Base-by-base conservation (phyloP, 2,888 invertebrate species). In the Dynastes maya region DNA sequence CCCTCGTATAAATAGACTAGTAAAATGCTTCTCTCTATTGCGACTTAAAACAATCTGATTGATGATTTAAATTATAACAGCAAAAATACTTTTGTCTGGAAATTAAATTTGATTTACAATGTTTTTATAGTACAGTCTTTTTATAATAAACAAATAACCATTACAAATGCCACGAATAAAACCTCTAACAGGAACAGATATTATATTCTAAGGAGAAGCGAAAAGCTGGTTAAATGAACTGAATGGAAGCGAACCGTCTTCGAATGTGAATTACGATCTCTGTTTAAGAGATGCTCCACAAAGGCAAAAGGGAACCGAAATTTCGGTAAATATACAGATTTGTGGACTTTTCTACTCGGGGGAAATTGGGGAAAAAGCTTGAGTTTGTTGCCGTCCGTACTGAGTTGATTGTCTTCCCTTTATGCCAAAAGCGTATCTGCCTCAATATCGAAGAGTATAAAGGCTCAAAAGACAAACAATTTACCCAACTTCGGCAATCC, bases 321-420 rank as follows among this genome's bases (percentile, higher is more conserved):
- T 55, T 71, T 55, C 71, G 71, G 71, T 55, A 71, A 71, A 71
- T 71, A 55, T 71, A 71, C 71, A 37, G 71, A 71, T 55, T 71
- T 71, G 71, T 55, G 71, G 55, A 71, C 55, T 58, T 51, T 55
- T 58, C 71, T 37, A 55, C 71, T 71, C 71, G 32, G 22, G 71
- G 71, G 71, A 71, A 71, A 71, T 58, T 71, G 71, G 32, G 13
- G 16, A 58, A 71, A 58, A 32, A 55, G 55, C 58, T 16, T 22
- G 71, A 8, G 32, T 37, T 55, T 55, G 67, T 67, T 9, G 16
- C 53, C 13, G 70, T 70, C 51, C 53, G 70, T 29, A 27, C n/a
- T 11, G 70, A 32, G 70, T 8, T 40, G 37, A 37, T 65, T 40
- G 16, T 37, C 5, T 37, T 45, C n/a, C 32, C 65, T 65, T 65